Percentiles rank a stretch among this genome's conserved stretches.
Evolutionary conservation across 1,140 invertebrate genomes (phyloP).

Genomic region (Eumaeus atala): DNA sequence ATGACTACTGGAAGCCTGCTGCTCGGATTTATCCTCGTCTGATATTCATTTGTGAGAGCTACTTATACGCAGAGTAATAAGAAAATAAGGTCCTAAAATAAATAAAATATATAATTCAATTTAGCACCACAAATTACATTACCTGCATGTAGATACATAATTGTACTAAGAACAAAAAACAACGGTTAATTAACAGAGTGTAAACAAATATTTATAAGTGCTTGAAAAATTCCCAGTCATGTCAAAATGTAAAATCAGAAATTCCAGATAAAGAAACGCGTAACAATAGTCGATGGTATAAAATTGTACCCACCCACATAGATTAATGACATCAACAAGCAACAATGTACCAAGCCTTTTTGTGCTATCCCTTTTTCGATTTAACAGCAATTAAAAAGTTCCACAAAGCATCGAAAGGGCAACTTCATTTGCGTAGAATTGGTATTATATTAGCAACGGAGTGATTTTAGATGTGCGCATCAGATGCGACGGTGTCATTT

Average conservation of each 20-base stretch:
- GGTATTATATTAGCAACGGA: constrained; percentile 35
- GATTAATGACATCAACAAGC: constrained; percentile 49
- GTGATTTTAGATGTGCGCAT: constrained; percentile 1
- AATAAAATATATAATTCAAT: no score
- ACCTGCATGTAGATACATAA: no score
- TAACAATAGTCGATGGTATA: constrained; percentile 35
- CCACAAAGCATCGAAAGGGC: constrained; percentile 54
- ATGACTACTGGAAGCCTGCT: no score
- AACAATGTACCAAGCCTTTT: constrained; percentile 46
- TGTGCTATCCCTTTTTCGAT: constrained; percentile 54
- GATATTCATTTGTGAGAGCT: no score
- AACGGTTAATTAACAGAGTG: no score
- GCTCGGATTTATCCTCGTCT: no score
- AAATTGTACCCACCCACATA: constrained; percentile 59
- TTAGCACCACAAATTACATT: no score
- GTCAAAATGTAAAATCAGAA: constrained; percentile 9
- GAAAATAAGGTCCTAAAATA: no score
- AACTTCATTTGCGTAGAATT: constrained; percentile 61
- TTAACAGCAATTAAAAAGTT: constrained; percentile 71
- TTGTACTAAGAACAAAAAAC: no score
- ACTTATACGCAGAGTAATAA: no score
- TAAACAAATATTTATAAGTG: no score
- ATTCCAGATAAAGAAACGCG: constrained; percentile 23
- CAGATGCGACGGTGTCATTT: background rate
- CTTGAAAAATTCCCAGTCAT: background rate